Conservation (phyloP, 1,140 invertebrate species). For the Drosophila subpulchrella region DNA sequence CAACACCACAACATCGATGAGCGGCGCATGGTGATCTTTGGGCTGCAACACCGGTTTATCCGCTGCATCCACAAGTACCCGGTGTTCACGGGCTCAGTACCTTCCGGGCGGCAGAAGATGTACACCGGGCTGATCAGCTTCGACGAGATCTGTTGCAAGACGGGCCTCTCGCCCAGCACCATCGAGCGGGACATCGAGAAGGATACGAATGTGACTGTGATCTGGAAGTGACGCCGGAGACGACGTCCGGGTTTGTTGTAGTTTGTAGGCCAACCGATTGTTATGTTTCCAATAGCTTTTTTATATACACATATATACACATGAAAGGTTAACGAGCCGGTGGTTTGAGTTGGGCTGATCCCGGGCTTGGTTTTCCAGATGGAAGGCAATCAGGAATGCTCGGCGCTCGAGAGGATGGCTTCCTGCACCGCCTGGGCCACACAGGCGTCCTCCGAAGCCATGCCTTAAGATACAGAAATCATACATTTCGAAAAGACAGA, state of each 20-base stretch:
- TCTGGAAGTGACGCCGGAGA: conserved; percentile 89
- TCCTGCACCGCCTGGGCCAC: conserved; percentile 66
- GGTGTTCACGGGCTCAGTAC: conserved; percentile 85
- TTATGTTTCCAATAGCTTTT: conserved; percentile 47
- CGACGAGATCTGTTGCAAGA: conserved; percentile 95
- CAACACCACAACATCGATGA: conserved; percentile 89
- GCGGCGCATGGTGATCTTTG: conserved; percentile 95
- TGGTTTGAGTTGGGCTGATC: not conserved
- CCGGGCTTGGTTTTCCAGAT: not conserved
- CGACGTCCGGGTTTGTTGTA: conserved; percentile 28
- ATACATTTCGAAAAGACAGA: conserved; percentile 1
- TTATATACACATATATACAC: conserved; percentile 22
- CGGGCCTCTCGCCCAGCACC: conserved; percentile 91
- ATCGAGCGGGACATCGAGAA: conserved; percentile 94
- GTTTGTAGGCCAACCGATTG: conserved; percentile 31
- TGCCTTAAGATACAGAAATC: conserved; percentile 36
- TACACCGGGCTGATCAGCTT: conserved; percentile 93
- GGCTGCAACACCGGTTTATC: conserved; percentile 93
- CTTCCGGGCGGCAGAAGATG: conserved; percentile 87
- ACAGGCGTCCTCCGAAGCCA: conserved; percentile 73
- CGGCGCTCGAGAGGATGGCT: conserved; percentile 16
- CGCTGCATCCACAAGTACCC: conserved; percentile 92
- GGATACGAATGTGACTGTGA: conserved; percentile 92
- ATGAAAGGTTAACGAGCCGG: not conserved
- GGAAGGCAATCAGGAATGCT: not conserved